These are phyloP conservation scores for Pyralis farinalis DNA, from an alignment of 2,888 invertebrate species.

Conservation along the genomic window DNA sequence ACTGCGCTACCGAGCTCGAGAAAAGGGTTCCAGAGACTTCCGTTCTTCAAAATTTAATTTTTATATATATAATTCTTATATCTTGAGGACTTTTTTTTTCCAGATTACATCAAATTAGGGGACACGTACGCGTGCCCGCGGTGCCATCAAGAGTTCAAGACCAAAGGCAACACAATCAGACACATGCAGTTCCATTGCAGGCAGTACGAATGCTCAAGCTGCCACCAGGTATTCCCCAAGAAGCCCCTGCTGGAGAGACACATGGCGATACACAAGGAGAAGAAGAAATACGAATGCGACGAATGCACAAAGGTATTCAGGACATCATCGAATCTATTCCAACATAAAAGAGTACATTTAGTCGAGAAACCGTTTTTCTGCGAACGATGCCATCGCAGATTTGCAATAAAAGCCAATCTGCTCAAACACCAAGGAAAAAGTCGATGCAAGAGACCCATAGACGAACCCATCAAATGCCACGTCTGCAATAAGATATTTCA, in stretches of 20 bases:
- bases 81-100: too few relatives aligned
- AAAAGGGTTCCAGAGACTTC: too few relatives aligned
- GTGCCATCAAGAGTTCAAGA: not conserved
- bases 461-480: constrained; percentile 23
- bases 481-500: constrained; percentile 31
- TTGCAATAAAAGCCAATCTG: constrained; percentile 10
- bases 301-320: constrained; percentile 1
- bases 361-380: constrained; percentile 9
- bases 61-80: too few relatives aligned
- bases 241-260: not conserved
- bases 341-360: constrained; percentile 2
- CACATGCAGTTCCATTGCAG: not conserved
- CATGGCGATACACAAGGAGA: not conserved
- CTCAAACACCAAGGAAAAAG: constrained; percentile 23
- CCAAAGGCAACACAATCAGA: not conserved
- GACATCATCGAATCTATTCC: not conserved
- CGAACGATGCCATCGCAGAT: constrained; percentile 11
- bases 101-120: too few relatives aligned
- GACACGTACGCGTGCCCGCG: not conserved
- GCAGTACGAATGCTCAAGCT: not conserved
- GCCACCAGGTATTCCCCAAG: not conserved
- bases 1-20: too few relatives aligned
- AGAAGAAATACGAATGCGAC: not conserved
- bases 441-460: constrained; percentile 17
- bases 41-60: too few relatives aligned